These are phyloP conservation scores for Rhipidura dahli DNA, from an alignment of 2,113 vertebrate genomes.

Conservation along the genomic window DNA sequence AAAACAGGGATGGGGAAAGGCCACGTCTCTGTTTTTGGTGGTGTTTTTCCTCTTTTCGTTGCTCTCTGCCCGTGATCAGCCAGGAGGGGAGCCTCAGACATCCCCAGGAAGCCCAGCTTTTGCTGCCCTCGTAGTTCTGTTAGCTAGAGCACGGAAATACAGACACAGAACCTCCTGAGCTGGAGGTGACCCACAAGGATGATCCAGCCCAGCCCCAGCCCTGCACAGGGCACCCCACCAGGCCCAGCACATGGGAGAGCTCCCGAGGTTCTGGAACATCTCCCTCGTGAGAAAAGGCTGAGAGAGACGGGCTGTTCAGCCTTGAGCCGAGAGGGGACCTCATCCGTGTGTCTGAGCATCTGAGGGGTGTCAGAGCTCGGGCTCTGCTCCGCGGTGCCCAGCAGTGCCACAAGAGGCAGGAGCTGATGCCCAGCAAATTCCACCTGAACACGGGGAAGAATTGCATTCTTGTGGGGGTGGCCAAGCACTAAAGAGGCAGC, in stretches of 20 bases:
- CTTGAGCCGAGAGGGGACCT: neutral
- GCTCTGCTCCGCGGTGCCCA: neutral
- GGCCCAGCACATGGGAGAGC: neutral
- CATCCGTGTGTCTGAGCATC: too few relatives aligned
- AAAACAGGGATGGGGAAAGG: neutral
- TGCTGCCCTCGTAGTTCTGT: neutral
- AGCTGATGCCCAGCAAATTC: neutral
- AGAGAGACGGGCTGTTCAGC: neutral
- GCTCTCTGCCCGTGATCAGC: too few relatives aligned
- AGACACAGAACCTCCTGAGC: rapidly evolving
- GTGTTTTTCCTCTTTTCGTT: neutral
- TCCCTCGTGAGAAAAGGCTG: neutral
- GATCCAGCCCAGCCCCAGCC: rapidly evolving
- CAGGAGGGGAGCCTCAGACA: neutral
- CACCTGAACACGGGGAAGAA: neutral
- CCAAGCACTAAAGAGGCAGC: neutral
- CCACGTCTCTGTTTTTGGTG: neutral
- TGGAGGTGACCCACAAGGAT: neutral
- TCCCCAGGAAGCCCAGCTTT: rapidly evolving
- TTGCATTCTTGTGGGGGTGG: neutral
- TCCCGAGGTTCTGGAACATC: neutral
- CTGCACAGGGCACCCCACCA: too few relatives aligned
- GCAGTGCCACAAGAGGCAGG: neutral
- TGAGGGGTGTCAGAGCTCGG: neutral
- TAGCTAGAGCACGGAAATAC: neutral